Conservation (phyloP, 37 sponge, comb jelly and placozoan species). For the Chondrosia reniformis region DNA sequence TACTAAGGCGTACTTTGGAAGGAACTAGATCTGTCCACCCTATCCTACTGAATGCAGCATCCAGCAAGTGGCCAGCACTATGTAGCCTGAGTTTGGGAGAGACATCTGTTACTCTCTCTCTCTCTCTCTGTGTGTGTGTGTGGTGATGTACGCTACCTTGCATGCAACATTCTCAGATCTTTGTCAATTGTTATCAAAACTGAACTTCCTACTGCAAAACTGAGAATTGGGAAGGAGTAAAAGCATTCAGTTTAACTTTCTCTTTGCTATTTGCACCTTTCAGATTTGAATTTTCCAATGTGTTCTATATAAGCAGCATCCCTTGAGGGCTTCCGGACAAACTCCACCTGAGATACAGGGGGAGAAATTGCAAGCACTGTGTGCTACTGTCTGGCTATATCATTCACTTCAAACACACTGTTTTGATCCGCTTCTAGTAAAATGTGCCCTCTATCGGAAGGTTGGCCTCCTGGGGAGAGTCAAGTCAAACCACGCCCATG, state of each 20-base stretch:
- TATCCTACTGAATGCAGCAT: slow-evolving; percentile 51
- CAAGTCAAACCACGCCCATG: not conserved
- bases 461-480: slow-evolving; percentile 52
- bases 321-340: slow-evolving; percentile 59
- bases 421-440: slow-evolving; percentile 23
- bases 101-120: not conserved
- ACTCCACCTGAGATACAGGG: slow-evolving; percentile 22
- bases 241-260: not conserved
- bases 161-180: slow-evolving; percentile 33
- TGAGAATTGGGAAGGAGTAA: slow-evolving; percentile 2
- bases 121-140: not conserved
- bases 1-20: slow-evolving; percentile 38
- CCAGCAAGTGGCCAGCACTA: slow-evolving; percentile 75
- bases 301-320: slow-evolving; percentile 52
- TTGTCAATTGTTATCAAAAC: slow-evolving; percentile 39
- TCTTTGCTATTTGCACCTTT: not conserved
- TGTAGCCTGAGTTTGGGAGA: slow-evolving; percentile 51
- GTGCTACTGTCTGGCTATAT: not conserved
- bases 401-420: not conserved
- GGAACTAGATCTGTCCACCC: slow-evolving; percentile 47
- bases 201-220: slow-evolving; percentile 45
- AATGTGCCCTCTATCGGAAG: slow-evolving; percentile 55
- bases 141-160: slow-evolving; percentile 5
- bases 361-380: not conserved
- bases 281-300: slow-evolving; percentile 36